Evolutionary conservation across 2,797 vertebrate genomes (phyloP), one percentile per base, ranked within the genome.

Genomic region (Myripristis jacobus): DNA sequence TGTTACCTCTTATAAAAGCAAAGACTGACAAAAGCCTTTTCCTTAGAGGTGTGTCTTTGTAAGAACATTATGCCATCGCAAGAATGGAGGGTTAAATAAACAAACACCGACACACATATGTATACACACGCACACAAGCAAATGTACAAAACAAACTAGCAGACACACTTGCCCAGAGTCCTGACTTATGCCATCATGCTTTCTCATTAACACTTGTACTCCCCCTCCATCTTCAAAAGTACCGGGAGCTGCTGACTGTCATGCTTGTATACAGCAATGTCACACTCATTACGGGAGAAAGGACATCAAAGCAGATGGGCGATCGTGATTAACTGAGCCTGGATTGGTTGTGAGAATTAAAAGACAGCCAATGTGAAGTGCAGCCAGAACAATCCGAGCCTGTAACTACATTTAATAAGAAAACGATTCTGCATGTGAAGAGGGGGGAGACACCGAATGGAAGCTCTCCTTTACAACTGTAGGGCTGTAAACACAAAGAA

Each of bases 221-320:
- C 67, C 29, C 21, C 7, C 65, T 64, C 47, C 34, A 11, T 79
- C 81, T 64, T 48, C 62, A 71, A 63, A 66, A 71, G 57, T 66
- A 66, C 59, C 63, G 72, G 66, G 66, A 70, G 80, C 70, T 66
- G 79, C 77, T 75, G 69, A 43, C 66, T 74, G 85, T 86, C 80
- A 85, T 61, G 77, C 63, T 69, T 43, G 61, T 70, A 73, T 77
- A 75, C 77, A 69, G 81, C 51, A 21, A 82, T 85, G 82, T 86
- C 82, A 84, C 67, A 80, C 71, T 88, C 83, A 90, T 91, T 91
- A 90, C 53, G 52, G 77, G 65, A 70, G 74, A 82, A 75, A 75
- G 63, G 65, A 89, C 82, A 85, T 91, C 88, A 90, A 90, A 88
- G 89, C 87, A 90, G 87, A 88, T 88, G 77, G 85, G 61, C 15